Base-by-base conservation (phyloP, 2,113 vertebrate genomes). In the Ariopsis seemanni region DNA sequence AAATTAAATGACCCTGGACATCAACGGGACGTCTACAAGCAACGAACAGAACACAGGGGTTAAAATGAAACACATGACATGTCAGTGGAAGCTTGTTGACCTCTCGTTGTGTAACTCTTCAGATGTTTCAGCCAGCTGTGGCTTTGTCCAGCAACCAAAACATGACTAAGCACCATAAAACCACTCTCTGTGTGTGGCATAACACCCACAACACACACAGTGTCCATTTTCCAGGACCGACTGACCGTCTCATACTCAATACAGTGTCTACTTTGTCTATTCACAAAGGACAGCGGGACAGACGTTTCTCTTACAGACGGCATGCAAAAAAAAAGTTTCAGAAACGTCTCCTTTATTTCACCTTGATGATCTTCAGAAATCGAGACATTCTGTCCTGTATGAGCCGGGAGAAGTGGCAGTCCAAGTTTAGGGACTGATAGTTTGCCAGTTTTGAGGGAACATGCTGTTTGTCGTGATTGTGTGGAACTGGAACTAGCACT, bases 151-250 rank as follows among this genome's bases (percentile, higher is more conserved):
- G 27, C n/a, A 48, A 22, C 90, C 90, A 88, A 86, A 85, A 92
- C 88, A 89, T 92, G 91, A 93, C 91, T 86, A 94, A 93, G 88
- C 83, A 92, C 89, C 92, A 92, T 91, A 90, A 92, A 91, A 88
- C 90, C 90, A 50, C 63, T 12, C 83, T 34, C 27, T 30, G 65
- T 50, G 77, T 81, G 85, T 67, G 60, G 75, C 48, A 65, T 34
- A 12, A 67, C 74, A 30, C 85, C 58, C 74, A 62, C 57, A 30
- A 57, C 72, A 17, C 71, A 63, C 57, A 85, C 25, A 20, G 15
- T 52, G 74, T 53, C 25, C 20, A 65, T 69, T 67, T 67, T 86
- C 85, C 60, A 55, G n/a, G 78, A 60, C 79, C 27, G 20, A 79
- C 79, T 60, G 78, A 60, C 55, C n/a, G 27, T 81, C 79, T 58